phyloP scores from a whole-genome alignment of 2,888 invertebrate species.

The Orchesellides sinensis region DNA sequence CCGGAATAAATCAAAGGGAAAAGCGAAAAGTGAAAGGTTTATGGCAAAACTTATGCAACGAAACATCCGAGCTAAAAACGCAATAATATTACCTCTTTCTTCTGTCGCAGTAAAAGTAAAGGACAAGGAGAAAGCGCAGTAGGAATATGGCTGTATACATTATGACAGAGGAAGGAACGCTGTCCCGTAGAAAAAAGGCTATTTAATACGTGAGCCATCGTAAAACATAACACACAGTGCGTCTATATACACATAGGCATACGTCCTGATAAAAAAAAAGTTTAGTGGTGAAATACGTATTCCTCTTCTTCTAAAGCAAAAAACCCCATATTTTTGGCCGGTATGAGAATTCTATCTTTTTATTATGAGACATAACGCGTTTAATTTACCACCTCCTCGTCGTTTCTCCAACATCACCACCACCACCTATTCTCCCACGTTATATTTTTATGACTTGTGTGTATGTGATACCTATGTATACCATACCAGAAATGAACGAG shows the following conservation, averaged over 20 bases:
- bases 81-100: neutral
- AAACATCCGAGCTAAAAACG: neutral
- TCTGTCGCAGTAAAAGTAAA: no score
- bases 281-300: no score
- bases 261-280: neutral
- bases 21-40: neutral
- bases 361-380: conserved; percentile 53
- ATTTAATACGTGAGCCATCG: no score
- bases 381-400: conserved; percentile 63
- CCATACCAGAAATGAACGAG: no score
- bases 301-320: no score
- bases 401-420: conserved; percentile 28
- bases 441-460: conserved; percentile 40
- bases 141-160: no score
- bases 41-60: neutral
- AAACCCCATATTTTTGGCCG: no score
- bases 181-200: no score
- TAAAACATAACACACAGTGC: no score
- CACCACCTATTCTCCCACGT: neutral
- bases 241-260: no score
- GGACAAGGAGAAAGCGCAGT: neutral
- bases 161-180: no score
- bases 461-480: no score
- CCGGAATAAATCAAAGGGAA: neutral
- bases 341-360: conserved; percentile 19